Evolutionary conservation across 1,140 invertebrate genomes (phyloP), one percentile per base, ranked within the genome.

Genomic region (Theocolax elegans): DNA sequence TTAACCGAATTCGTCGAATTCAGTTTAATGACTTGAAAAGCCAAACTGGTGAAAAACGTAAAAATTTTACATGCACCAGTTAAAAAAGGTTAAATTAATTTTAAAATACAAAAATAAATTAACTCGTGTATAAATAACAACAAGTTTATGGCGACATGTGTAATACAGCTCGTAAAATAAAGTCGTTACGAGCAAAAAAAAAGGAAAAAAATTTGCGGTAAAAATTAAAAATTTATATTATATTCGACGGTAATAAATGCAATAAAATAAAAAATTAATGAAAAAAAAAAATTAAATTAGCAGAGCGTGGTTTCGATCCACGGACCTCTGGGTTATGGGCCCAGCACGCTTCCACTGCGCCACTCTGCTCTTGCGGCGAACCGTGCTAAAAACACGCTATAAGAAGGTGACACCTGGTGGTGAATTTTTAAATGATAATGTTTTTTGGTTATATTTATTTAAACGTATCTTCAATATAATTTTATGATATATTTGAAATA

Each of bases 281-380:
- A 54, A 59, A 56, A 70, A 49, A 63, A 56, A 63, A 70, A 46
- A 23, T 29, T 23, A 17, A 56, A 1, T 71, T 94, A 94, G 92
- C 92, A 95, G 92, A 94, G 90, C 92, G 92, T 94, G 91, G 92
- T 95, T 95, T 94, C 93, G 93, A 95, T 94, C 93, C 91, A 93
- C 93, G 92, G 93, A 95, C 94, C 94, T 96, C 94, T 96, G 94
- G 94, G 94, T 96, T 96, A 96, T 95, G 94, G 93, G 94, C 94
- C 95, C 94, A 96, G 93, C 93, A 95, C 94, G 94, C 93, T 96
- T 95, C 94, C 94, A 93, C 94, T 95, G 94, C 94, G 94, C 94
- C 94, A 96, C 94, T 94, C 94, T 96, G 95, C 91, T 92, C 64
- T 71, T 51, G 17, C 27, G 2, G 21, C 0, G 1, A 1, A 12